Percentiles rank a stretch among this genome's conserved stretches.
Evolutionary conservation across 30 jellyfish, hydroid and myxozoan species (phyloP).

Genomic region (Haliclystus octoradiatus): DNA sequence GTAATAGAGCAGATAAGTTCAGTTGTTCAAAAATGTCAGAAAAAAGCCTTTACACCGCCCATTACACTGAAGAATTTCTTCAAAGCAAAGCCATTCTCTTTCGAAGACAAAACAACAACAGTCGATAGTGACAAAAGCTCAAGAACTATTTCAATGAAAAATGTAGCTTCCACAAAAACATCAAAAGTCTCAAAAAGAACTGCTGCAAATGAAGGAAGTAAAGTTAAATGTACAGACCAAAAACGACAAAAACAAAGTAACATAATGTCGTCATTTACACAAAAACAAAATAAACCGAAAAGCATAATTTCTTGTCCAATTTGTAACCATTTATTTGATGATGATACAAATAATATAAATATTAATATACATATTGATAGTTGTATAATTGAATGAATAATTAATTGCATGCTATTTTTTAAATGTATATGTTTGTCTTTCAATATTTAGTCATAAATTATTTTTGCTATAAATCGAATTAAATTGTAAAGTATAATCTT

Average conservation of each 20-base stretch:
- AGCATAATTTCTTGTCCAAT: conserved; percentile 44
- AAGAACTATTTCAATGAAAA: not conserved
- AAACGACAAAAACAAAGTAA: conserved; percentile 53
- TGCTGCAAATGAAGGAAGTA: not conserved
- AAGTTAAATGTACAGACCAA: conserved; percentile 11
- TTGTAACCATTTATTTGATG: conserved; percentile 38
- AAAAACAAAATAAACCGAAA: conserved; percentile 3
- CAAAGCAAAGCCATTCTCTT: conserved; percentile 4
- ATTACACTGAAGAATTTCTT: conserved; percentile 51
- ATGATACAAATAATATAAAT: conserved; percentile 19
- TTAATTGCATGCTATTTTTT: not conserved
- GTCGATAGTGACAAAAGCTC: not conserved
- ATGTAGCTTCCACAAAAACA: not conserved
- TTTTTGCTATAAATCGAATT: too few relatives aligned
- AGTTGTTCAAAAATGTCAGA: conserved; percentile 3
- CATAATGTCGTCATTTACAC: conserved; percentile 1
- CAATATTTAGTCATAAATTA: too few relatives aligned
- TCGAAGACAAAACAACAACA: not conserved
- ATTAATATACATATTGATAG: conserved; percentile 60
- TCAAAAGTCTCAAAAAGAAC: not conserved
- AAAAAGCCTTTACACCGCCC: conserved; percentile 63
- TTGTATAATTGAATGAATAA: conserved; percentile 49
- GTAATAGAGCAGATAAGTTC: conserved; percentile 26
- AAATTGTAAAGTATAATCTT: too few relatives aligned
- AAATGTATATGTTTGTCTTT: too few relatives aligned